Percentiles rank a stretch among this genome's conserved stretches.
These are phyloP conservation scores for Sander vitreus DNA, from an alignment of 2,113 vertebrate species.

Conservation along the genomic window DNA sequence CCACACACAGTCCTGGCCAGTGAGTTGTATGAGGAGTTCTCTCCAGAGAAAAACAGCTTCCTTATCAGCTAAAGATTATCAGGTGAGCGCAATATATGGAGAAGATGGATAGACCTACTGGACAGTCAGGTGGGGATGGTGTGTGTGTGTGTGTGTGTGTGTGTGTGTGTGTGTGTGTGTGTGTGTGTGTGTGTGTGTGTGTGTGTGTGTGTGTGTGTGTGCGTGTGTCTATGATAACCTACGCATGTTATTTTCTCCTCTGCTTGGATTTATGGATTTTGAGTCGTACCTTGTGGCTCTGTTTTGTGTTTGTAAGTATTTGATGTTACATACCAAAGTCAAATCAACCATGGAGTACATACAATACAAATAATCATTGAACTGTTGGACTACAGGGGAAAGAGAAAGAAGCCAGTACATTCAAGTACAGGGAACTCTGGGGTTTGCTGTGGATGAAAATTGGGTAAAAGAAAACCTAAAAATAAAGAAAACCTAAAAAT, in stretches of 20 bases:
- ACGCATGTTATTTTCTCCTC: conserved; percentile 10
- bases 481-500: too few species aligned
- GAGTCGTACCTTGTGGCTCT: background rate
- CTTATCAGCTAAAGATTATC: conserved; percentile 60
- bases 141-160: background rate
- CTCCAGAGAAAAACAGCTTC: conserved; percentile 63
- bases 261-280: background rate
- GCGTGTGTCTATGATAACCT: conserved; percentile 1
- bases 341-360: background rate
- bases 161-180: conserved; percentile 3
- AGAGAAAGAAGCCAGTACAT: too few species aligned
- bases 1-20: conserved; percentile 51
- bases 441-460: too few species aligned
- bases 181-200: conserved; percentile 3
- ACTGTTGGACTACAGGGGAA: too few species aligned
- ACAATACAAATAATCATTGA: too few species aligned
- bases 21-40: conserved; percentile 54
- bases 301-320: background rate
- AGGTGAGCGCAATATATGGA: conserved; percentile 36
- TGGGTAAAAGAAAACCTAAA: too few species aligned
- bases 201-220: background rate
- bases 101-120: conserved; percentile 39
- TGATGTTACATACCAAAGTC: too few species aligned
- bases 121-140: conserved; percentile 16
- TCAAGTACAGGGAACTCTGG: too few species aligned